phyloP scores from a whole-genome alignment of 92 coral and sea anemone species.

The Porites rus region DNA sequence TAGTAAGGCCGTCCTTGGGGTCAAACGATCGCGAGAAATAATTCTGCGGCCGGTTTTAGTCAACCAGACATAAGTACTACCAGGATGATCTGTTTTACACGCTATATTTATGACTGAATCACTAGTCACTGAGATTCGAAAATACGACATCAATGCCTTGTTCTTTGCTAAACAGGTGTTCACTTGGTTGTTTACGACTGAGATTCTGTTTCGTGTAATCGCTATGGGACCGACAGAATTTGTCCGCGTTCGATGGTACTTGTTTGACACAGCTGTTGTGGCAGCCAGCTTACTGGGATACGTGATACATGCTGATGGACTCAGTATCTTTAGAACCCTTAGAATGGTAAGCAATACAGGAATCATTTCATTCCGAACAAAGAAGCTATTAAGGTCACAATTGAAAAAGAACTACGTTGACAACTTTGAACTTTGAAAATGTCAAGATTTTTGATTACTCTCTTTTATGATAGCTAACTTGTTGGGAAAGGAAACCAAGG shows the following conservation, averaged over 20 bases:
- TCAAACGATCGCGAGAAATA: neutral
- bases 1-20: too few relatives aligned
- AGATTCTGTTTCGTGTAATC: conserved; percentile 69
- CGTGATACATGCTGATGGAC: conserved; percentile 77
- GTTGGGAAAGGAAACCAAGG: too few relatives aligned
- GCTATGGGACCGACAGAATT: conserved; percentile 74
- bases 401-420: too few relatives aligned
- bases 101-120: neutral
- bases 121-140: neutral
- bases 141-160: neutral
- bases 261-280: conserved; percentile 80
- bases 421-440: too few relatives aligned
- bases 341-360: conserved; percentile 73
- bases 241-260: conserved; percentile 79
- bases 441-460: too few relatives aligned
- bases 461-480: too few relatives aligned
- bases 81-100: neutral
- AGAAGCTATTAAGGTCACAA: neutral
- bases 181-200: conserved; percentile 71
- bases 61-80: neutral
- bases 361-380: neutral
- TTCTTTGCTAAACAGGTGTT: conserved; percentile 55
- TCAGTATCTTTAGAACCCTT: conserved; percentile 81
- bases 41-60: neutral
- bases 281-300: conserved; percentile 75